phyloP scores from a whole-genome alignment of 2,797 vertebrate genomes.

The Nyctalus aviator region DNA sequence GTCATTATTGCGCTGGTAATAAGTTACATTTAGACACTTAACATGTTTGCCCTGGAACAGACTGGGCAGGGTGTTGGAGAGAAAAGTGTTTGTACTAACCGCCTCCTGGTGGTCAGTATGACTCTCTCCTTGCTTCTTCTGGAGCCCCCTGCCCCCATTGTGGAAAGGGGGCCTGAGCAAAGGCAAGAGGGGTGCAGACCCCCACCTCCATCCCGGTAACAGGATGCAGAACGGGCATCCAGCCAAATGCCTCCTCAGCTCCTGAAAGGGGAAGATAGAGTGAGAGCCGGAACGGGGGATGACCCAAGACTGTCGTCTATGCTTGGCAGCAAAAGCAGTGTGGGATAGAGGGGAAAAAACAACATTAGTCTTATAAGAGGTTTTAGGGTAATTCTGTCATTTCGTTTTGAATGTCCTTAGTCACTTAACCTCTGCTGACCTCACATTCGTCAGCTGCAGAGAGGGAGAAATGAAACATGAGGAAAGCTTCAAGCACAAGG shows the following conservation, averaged over 20 bases:
- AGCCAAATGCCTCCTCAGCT: neutral
- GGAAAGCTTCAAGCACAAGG: neutral
- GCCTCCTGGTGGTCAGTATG: fast-evolving
- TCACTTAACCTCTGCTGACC: neutral
- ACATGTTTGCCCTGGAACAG: neutral
- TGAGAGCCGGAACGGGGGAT: too few relatives aligned
- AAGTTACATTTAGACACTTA: neutral
- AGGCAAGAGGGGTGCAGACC: neutral
- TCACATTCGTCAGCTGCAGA: neutral
- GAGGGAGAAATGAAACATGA: neutral
- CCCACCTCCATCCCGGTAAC: neutral
- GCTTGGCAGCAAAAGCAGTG: neutral
- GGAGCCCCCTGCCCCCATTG: neutral
- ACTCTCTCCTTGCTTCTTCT: neutral
- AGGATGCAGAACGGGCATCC: neutral
- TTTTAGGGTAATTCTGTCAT: neutral
- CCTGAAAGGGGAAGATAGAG: neutral
- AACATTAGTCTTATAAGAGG: neutral
- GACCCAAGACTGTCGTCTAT: neutral
- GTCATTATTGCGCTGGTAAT: neutral
- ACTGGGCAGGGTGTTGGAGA: neutral
- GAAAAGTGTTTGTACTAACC: neutral
- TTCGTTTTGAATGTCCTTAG: neutral
- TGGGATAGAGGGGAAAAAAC: neutral
- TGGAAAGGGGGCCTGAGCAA: neutral